Conservation (phyloP, 2,797 vertebrate genomes). For the Carduelis carduelis region DNA sequence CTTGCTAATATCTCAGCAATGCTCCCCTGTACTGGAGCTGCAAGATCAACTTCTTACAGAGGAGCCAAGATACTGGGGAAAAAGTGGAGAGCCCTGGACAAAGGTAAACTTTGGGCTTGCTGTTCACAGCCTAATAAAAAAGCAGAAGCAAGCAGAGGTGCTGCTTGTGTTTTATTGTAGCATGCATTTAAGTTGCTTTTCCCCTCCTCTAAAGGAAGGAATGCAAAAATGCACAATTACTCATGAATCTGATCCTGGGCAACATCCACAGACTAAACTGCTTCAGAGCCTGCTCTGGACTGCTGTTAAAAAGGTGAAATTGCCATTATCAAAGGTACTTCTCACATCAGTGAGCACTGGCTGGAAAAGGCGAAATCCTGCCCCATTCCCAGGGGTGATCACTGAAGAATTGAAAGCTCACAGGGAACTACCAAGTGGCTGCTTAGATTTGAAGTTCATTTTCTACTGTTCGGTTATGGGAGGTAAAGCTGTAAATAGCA, state of each 20-base stretch:
- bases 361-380: not conserved
- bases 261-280: not conserved
- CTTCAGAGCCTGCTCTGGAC: not conserved
- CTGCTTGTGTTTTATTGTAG: not conserved
- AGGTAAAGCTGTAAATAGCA: conserved; percentile 46
- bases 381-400: not conserved
- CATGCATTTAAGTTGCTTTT: not conserved
- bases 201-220: not conserved
- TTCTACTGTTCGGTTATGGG: not conserved
- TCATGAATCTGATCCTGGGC: not conserved
- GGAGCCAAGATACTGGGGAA: not conserved
- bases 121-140: not conserved
- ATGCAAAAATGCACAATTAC: not conserved
- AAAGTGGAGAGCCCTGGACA: not conserved
- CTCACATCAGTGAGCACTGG: not conserved
- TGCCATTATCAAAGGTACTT: not conserved
- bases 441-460: conserved; percentile 10
- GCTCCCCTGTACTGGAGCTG: not conserved
- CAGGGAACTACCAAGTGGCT: not conserved
- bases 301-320: not conserved
- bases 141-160: not conserved
- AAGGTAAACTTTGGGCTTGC: not conserved
- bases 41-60: not conserved
- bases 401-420: not conserved
- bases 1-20: not conserved